Evolutionary conservation across 1,140 invertebrate species (phyloP), one percentile per base, ranked within the genome.

Genomic region (Atta colombica): DNA sequence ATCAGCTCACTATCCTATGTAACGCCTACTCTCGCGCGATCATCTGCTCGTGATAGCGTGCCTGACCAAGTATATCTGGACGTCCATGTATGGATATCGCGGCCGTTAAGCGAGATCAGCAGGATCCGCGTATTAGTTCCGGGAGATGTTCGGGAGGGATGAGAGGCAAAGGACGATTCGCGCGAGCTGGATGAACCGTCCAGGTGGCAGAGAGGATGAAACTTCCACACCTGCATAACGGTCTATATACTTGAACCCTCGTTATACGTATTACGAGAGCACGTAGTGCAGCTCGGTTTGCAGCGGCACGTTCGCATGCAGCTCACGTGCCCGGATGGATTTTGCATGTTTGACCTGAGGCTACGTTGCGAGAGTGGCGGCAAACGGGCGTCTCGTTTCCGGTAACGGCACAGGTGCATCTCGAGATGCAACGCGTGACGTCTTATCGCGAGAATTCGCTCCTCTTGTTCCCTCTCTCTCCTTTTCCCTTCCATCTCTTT

Each of bases 271-370:
- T 88, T 86, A 86, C 58, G 31, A 31, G 72, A 16, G 75, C 72
- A 77, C 85, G 85, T 87, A 87, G 81, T 51, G 61, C 60, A 82
- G 65, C 86, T 87, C 66, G 80, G 84, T 77, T 69, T 85, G 63
- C 65, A 58, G 58, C 21, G 51, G 61, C 85, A 88, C 75, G 85
- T 88, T 88, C 60, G 77, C 80, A 92, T 80, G 87, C 91, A 69
- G 53, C 74, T 92, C 92, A 91, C 93, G 91, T 92, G 88, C 84
- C 65, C 35, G 89, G 88, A 94, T 92, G 89, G 90, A 91, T 93
- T 93, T 94, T 93, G 91, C 91, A 92, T 91, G 91, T 93, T 92
- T 93, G 91, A 93, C 91, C 90, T 66, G 71, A 61, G 86, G 88
- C 89, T 91, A 92, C 68, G 75, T 60, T 74, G 84, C 55, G 51